Percentiles rank a stretch among this genome's conserved stretches.
These are phyloP conservation scores for Oxyruncus cristatus DNA, from an alignment of 2,113 vertebrate species.

Conservation along the genomic window DNA sequence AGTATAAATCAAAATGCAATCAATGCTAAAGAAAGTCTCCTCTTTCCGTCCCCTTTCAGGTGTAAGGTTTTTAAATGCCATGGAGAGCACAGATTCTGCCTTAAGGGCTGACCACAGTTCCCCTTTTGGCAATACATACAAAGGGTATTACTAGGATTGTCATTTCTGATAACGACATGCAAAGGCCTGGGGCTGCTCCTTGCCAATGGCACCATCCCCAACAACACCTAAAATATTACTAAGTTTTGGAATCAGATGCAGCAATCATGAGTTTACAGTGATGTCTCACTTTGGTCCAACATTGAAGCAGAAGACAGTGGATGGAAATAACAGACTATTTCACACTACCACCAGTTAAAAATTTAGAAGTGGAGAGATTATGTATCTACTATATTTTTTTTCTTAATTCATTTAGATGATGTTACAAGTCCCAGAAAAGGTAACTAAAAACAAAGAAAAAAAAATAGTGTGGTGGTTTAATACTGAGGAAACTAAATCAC, in stretches of 20 bases:
- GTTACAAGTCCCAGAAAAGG: not conserved
- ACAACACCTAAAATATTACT: not conserved
- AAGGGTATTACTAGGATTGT: too few relatives aligned
- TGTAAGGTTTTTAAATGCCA: not conserved
- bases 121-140: accelerated
- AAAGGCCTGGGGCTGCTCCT: not conserved
- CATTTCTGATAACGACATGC: not conserved
- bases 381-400: not conserved
- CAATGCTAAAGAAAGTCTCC: not conserved
- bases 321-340: not conserved
- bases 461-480: not conserved
- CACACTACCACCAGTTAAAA: not conserved
- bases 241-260: not conserved
- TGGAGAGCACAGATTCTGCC: not conserved
- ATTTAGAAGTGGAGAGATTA: not conserved
- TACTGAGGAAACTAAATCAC: constrained; percentile 62
- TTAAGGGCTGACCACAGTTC: not conserved
- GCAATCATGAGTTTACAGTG: not conserved
- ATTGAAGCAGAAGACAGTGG: not conserved
- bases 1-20: not conserved
- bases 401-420: not conserved
- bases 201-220: not conserved
- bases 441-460: not conserved
- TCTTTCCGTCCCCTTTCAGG: not conserved
- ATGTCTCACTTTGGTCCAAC: not conserved